These are phyloP conservation scores for Acyrthosiphon pisum DNA, from an alignment of 1,140 invertebrate species.

Conservation along the genomic window DNA sequence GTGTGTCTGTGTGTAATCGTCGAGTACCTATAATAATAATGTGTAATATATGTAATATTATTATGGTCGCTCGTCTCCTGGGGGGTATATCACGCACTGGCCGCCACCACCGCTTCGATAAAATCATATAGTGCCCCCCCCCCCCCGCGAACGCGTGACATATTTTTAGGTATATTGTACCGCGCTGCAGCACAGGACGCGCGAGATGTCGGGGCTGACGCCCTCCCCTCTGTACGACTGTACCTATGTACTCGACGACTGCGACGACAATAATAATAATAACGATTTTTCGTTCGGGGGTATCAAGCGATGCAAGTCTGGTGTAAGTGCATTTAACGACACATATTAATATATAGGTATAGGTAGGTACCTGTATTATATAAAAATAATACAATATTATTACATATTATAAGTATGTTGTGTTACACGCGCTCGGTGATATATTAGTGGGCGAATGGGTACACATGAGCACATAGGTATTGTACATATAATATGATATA, in stretches of 20 bases:
- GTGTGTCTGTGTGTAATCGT: neutral
- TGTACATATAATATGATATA: too few species aligned
- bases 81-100: neutral
- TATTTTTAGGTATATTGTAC: neutral
- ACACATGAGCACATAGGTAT: too few species aligned
- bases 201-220: neutral
- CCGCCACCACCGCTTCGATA: neutral
- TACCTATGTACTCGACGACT: neutral
- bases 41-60: neutral
- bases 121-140: neutral
- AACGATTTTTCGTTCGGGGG: neutral
- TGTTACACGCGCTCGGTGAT: neutral
- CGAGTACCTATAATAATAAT: too few species aligned
- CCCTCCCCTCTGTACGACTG: neutral
- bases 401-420: neutral
- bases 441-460: neutral
- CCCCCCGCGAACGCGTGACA: neutral
- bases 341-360: neutral
- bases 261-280: neutral
- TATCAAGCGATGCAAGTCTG: neutral
- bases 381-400: neutral
- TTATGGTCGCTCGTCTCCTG: neutral
- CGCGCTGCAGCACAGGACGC: neutral
- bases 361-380: neutral
- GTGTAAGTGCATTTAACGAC: neutral